Evolutionary conservation across 2,888 invertebrate genomes (phyloP), one percentile per base, ranked within the genome.

Genomic region (Mechanitis messenoides): DNA sequence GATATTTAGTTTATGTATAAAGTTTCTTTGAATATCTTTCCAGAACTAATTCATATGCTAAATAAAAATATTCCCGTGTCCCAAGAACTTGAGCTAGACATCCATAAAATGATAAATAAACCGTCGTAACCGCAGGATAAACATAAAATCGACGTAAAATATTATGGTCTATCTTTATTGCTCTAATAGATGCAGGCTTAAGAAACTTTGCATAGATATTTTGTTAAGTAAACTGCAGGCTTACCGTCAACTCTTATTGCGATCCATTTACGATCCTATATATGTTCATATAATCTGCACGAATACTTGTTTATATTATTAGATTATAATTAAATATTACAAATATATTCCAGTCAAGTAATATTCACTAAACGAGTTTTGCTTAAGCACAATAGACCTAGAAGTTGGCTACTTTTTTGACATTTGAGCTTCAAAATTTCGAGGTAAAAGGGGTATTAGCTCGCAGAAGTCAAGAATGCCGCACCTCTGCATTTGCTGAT

Each of bases 401-500:
- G 38, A 38, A 38, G 38, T 38, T 2, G 1, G 9, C 42, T 42
- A 9, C 11, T 50, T 50, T 50, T 47, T 31, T 50, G 50, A 50
- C 5, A 31, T 28, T 50, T 6, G 31, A 50, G 28, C 7, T 50
- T 28, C 11, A 50, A 31, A 50, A 20, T 11, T 31, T 50, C 50
- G 11, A 7, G 31, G 50, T 11, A 7, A 9, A 50, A 50, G 9
- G 11, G 31, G 3, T 50, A 50, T 9, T 47, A 9, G 47, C 47
- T 2, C 47, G 20, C 20, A 4, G 47, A 50, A 50, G 42, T 42
- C 47, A 31, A 31, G 3, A 53, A 58, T 42, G 62, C 62, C 64
- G 60, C 66, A 66, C 63, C 63, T 66, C 63, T 60, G 62, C 60
- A 58, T 66, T 66, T 54, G 58, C 60, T 65, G 68, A 68, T 67